A percentile compares a stretch with the other conserved stretches of the same genome.
phyloP scores from a whole-genome alignment of 92 coral and sea anemone genomes.

The Phenganax subtilis region DNA sequence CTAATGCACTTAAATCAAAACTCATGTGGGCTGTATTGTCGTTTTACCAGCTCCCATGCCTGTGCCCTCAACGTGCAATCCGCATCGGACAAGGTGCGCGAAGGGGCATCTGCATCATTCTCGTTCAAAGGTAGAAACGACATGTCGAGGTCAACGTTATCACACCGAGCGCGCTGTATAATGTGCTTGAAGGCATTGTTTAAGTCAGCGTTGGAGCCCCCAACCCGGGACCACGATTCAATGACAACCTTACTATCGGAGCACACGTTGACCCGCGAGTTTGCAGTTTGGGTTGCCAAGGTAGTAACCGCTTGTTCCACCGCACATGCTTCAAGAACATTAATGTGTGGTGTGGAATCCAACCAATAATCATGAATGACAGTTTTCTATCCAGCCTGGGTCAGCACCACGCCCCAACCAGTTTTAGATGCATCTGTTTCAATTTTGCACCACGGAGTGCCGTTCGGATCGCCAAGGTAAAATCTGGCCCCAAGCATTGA shows the following conservation, averaged over 20 bases:
- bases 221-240: background rate
- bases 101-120: slow-evolving; percentile 54
- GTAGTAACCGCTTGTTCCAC: background rate
- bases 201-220: background rate
- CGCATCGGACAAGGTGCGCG: slow-evolving; percentile 4
- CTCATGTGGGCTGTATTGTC: background rate
- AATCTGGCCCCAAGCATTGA: background rate
- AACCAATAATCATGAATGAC: background rate
- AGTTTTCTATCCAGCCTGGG: background rate
- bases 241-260: background rate
- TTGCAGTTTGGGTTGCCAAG: background rate
- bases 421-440: background rate
- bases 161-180: background rate
- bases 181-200: background rate
- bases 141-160: background rate
- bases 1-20: background rate
- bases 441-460: background rate
- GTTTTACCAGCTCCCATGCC: background rate
- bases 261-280: background rate
- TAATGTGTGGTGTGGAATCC: background rate
- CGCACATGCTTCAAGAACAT: slow-evolving; percentile 2
- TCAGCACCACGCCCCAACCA: background rate
- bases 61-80: background rate
- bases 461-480: background rate
- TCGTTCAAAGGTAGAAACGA: slow-evolving; percentile 26